Base-by-base conservation (phyloP, 2,888 invertebrate genomes). In the Rhorus exstirpatorius region DNA sequence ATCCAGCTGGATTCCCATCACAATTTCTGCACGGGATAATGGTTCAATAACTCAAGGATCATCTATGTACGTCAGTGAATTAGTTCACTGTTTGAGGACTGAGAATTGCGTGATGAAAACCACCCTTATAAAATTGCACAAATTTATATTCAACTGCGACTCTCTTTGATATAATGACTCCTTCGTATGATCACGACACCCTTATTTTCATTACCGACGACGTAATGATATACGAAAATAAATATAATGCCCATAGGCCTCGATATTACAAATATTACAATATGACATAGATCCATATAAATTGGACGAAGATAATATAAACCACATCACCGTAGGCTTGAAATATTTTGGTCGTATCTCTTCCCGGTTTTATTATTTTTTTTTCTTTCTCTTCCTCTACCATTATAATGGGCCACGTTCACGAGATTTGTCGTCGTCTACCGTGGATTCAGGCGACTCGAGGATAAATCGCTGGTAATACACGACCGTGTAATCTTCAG, bases 401-500 rank as follows among this genome's bases (percentile, higher is more conserved):
- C 63, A 63, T 63, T 35, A 41, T 49, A 26, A 55, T 70, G 75
- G 55, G 55, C 31, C 70, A 80, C 80, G 80, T 75, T 63, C 12
- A n/a, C 26, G 63, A 38, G 75, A 80, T 80, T 80, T 70, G 70
- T 80, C 75, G 63, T 80, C 55, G 31, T 44, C 35, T 35, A 60
- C 19, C 60, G 41, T 41, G 53, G 35, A 75, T 53, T 53, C 63
- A 35, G 38, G 49, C 44, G 55, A 61, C 67, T 46, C 38, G n/a
- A 55, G 31, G 55, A 80, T 75, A 75, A 80, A 77, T 61, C 38
- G 63, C 63, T 38, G 35, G 80, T 70, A 71, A 70, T 75, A 63
- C 63, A 70, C 55, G 63, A 58, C 12, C 51, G 63, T 63, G 75
- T 80, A 80, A 80, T 80, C 80, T 80, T 46, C 31, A 24, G 49